phyloP scores from a whole-genome alignment of 1,140 invertebrate species.

The Drosophila biarmipes region DNA sequence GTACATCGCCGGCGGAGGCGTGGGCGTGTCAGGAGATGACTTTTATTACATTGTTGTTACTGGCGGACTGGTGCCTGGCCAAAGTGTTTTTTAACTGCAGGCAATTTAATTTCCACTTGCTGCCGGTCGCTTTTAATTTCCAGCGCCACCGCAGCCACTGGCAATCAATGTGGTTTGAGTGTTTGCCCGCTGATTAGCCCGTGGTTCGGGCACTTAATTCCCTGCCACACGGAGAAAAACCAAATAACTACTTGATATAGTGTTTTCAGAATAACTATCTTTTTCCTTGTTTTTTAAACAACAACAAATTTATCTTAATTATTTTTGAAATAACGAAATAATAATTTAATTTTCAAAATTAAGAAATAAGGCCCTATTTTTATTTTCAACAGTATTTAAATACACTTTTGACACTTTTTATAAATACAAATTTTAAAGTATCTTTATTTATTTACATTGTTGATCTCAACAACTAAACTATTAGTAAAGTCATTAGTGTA shows the following conservation, averaged over 20 bases:
- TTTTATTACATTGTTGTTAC: slow-evolving; percentile 64
- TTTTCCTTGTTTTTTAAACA: too few relatives aligned
- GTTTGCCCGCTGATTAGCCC: slow-evolving; percentile 62
- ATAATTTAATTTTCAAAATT: too few relatives aligned
- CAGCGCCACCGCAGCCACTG: slow-evolving; percentile 38
- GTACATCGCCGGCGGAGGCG: slow-evolving; percentile 5
- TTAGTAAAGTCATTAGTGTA: too few relatives aligned
- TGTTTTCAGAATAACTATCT: too few relatives aligned
- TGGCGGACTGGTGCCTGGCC: slow-evolving; percentile 28
- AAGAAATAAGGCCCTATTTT: too few relatives aligned
- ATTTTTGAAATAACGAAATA: too few relatives aligned
- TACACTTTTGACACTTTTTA: too few relatives aligned
- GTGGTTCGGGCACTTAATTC: slow-evolving; percentile 23
- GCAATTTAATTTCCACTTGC: slow-evolving; percentile 76
- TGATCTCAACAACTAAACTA: too few relatives aligned
- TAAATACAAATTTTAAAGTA: too few relatives aligned
- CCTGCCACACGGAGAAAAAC: slow-evolving; percentile 8
- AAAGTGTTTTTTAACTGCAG: slow-evolving; percentile 81
- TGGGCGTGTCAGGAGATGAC: slow-evolving; percentile 64
- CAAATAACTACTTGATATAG: not conserved
- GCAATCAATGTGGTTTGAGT: slow-evolving; percentile 60
- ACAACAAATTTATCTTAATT: too few relatives aligned
- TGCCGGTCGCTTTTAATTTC: slow-evolving; percentile 61
- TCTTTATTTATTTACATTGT: too few relatives aligned
- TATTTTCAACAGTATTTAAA: too few relatives aligned